These are phyloP conservation scores for Actinostola sp. DNA, from an alignment of 92 coral and sea anemone species.

Conservation along the genomic window DNA sequence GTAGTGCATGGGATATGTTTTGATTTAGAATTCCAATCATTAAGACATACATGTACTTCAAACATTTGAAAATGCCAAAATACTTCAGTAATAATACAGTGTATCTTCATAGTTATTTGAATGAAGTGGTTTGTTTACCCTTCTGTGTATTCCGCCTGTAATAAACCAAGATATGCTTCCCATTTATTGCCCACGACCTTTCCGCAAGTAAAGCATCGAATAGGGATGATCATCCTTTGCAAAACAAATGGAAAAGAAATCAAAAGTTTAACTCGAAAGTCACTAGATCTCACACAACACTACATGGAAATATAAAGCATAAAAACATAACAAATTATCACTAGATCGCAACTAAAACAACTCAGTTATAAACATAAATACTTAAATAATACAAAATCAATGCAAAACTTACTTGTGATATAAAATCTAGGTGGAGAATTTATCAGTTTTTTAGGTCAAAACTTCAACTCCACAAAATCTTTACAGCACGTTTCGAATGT, in stretches of 20 bases:
- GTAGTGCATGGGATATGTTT: too few species aligned
- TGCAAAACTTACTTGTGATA: neutral
- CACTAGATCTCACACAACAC: neutral
- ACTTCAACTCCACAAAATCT: neutral
- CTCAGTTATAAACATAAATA: neutral
- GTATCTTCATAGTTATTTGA: too few species aligned
- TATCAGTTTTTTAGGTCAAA: constrained; percentile 3
- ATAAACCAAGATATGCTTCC: constrained; percentile 92
- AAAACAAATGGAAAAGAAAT: neutral
- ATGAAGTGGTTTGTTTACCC: too few species aligned
- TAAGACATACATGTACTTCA: too few species aligned
- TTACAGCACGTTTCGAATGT: constrained; percentile 13
- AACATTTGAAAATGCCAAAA: neutral
- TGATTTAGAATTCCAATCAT: too few species aligned
- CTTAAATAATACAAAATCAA: neutral
- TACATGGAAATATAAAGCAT: neutral
- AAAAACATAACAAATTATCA: neutral
- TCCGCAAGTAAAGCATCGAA: constrained; percentile 98
- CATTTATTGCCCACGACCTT: constrained; percentile 99
- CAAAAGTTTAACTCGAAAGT: neutral
- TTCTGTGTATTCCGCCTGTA: constrained; percentile 97
- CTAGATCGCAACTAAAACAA: neutral
- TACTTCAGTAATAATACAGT: too few species aligned
- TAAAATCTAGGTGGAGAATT: neutral
- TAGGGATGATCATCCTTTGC: constrained; percentile 87